Conservation (phyloP, 2,888 invertebrate species). For the Tanypteryx hageni region DNA sequence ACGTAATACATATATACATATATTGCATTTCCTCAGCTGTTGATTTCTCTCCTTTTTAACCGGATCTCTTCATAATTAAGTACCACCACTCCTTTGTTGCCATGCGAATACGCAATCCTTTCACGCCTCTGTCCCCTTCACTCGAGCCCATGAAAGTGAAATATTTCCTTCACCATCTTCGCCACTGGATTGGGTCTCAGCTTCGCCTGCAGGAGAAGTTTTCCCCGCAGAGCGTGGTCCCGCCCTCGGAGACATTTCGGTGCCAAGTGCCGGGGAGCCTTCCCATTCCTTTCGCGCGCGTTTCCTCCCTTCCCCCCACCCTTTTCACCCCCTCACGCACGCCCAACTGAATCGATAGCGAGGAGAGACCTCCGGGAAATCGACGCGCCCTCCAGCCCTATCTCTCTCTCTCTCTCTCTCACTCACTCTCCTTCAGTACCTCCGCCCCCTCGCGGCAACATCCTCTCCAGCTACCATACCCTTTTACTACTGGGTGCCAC, state of each 20-base stretch:
- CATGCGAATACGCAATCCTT: conserved; percentile 3
- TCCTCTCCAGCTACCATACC: not conserved
- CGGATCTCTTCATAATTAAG: not conserved
- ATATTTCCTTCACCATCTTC: not conserved
- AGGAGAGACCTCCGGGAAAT: conserved; percentile 36
- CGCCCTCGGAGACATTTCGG: conserved; percentile 60
- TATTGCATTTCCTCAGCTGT: not conserved
- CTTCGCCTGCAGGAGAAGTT: conserved; percentile 50
- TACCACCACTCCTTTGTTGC: not conserved
- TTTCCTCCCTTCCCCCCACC: not conserved
- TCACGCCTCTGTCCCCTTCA: not conserved
- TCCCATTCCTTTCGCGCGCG: not conserved
- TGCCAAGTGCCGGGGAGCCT: not conserved
- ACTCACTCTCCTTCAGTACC: not conserved
- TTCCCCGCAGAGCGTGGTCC: conserved; percentile 47
- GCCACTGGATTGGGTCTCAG: not conserved
- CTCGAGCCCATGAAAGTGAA: not conserved
- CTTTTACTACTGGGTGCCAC: not conserved
- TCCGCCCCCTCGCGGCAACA: not conserved
- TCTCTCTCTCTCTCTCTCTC: not conserved
- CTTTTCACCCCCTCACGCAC: conserved; percentile 40
- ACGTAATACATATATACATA: no score
- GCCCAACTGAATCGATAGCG: conserved; percentile 45
- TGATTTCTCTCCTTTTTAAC: not conserved
- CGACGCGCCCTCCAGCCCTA: not conserved